Base-by-base conservation (phyloP, 35 echinoderm and acorn worm genomes). In the Diadema setosum region DNA sequence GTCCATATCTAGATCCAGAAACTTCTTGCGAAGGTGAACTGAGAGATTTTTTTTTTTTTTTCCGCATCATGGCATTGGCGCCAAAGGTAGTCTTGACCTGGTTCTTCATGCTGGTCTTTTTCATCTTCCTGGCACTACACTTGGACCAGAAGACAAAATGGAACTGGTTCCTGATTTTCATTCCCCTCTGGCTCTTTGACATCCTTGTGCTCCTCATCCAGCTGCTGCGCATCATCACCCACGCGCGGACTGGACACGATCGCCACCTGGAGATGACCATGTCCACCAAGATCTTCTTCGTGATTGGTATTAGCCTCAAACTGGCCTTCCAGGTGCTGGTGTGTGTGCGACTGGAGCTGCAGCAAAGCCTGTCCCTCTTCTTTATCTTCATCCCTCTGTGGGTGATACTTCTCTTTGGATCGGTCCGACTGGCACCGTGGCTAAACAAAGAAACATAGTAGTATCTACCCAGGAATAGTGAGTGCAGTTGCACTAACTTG, bases 161-260 rank as follows among this genome's bases (percentile, higher is more conserved):
- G 96, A 98, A 98, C 81, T 98, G 96, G 96, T 98, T 98, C 70
- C 81, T 98, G 0, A 87, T 98, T 24, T 98, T 91, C 61, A 69
- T 98, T 20, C 96, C 96, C 0, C 42, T 98, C 17, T 98, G 96
- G 96, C 41, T 94, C 31, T 98, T 94, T n/a, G 92, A 98, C 67
- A 56, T 87, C 16, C 37, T 89, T 18, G 75, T 94, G 25, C 25
- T 94, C 4, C 48, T 35, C 7, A 40, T 91, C 4, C 81, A 93
- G 3, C 33, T 94, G 0, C 46, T 98, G 27, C 60, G 92, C 42
- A 78, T 98, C 18, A 52, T 98, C 23, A 94, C 59, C 30, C 91
- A 98, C 48, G 43, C 81, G 36, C 81, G 89, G 29, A 91, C 82
- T 29, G 92, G 92, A 20, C 58, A 82, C 32, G 91, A 94, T 23